Evolutionary conservation across 2,113 vertebrate genomes (phyloP).

Genomic region (Ctenodactylus gundi): DNA sequence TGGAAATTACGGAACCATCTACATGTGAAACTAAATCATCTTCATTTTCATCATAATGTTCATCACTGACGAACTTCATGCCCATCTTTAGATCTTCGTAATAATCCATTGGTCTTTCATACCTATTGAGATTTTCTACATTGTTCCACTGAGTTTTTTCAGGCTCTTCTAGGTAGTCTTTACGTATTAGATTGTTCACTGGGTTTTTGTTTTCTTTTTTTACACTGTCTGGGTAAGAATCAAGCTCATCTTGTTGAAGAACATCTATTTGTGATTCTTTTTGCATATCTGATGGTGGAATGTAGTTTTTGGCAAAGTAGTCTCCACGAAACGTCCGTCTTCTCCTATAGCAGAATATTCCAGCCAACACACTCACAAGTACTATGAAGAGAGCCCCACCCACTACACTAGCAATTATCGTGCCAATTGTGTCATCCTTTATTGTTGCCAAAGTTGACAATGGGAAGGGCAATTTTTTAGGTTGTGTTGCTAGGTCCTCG

Average conservation of each 20-base stretch:
- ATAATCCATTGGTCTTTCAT: slow-evolving; percentile 90
- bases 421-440: slow-evolving; percentile 91
- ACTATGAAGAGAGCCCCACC: slow-evolving; percentile 93
- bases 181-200: slow-evolving; percentile 91
- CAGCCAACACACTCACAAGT: slow-evolving; percentile 90
- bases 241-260: slow-evolving; percentile 94
- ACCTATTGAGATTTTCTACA: slow-evolving; percentile 88
- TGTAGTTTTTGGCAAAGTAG: slow-evolving; percentile 99
- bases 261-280: slow-evolving; percentile 98
- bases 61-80: slow-evolving; percentile 92
- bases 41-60: slow-evolving; percentile 93
- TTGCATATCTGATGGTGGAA: slow-evolving; percentile 97
- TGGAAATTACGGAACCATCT: slow-evolving; percentile 98
- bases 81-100: slow-evolving; percentile 90
- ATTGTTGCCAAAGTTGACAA: slow-evolving; percentile 90
- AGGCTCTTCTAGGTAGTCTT: slow-evolving; percentile 92
- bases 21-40: slow-evolving; percentile 97
- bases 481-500: slow-evolving; percentile 87
- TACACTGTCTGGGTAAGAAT: slow-evolving; percentile 92
- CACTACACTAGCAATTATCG: slow-evolving; percentile 91
- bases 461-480: slow-evolving; percentile 87
- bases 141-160: slow-evolving; percentile 95
- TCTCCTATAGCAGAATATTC: slow-evolving; percentile 90
- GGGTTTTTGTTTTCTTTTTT: slow-evolving; percentile 95
- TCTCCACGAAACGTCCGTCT: slow-evolving; percentile 96